These are phyloP conservation scores for Pangasianodon gigas DNA, from an alignment of 2,113 vertebrate species.

Conservation along the genomic window DNA sequence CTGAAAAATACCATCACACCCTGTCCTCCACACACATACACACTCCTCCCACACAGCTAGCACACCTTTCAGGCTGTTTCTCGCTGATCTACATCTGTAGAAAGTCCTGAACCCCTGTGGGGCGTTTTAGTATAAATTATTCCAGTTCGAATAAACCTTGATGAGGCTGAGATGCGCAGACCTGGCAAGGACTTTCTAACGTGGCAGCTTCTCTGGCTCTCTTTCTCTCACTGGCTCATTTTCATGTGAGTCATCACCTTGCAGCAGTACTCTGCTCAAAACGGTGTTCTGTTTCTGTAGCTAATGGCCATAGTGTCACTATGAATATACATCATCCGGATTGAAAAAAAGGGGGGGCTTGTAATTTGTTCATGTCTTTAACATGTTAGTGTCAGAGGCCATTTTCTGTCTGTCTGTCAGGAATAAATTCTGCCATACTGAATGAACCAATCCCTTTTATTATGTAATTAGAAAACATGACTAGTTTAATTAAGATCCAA, in stretches of 20 bases:
- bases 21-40: slow-evolving; percentile 11
- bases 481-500: slow-evolving; percentile 33
- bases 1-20: slow-evolving; percentile 4
- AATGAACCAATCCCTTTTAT: slow-evolving; percentile 5
- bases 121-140: slow-evolving; percentile 43
- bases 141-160: slow-evolving; percentile 49
- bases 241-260: slow-evolving; percentile 49
- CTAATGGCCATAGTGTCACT: slow-evolving; percentile 54
- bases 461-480: slow-evolving; percentile 40
- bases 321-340: slow-evolving; percentile 39
- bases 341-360: not conserved
- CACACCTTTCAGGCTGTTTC: slow-evolving; percentile 2
- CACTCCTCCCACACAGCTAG: slow-evolving; percentile 19
- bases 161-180: slow-evolving; percentile 46
- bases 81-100: not conserved
- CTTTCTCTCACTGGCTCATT: slow-evolving; percentile 44
- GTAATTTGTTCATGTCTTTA: slow-evolving; percentile 38
- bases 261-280: slow-evolving; percentile 40
- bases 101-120: slow-evolving; percentile 25
- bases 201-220: slow-evolving; percentile 39
- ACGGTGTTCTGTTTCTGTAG: slow-evolving; percentile 40
- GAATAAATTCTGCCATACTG: slow-evolving; percentile 13
- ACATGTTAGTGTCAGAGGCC: slow-evolving; percentile 14
- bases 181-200: slow-evolving; percentile 42
- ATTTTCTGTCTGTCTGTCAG: slow-evolving; percentile 35